Evolutionary conservation across 2,888 invertebrate genomes (phyloP), one percentile per base, ranked within the genome.

Genomic region (Rugalucina vietnamica): DNA sequence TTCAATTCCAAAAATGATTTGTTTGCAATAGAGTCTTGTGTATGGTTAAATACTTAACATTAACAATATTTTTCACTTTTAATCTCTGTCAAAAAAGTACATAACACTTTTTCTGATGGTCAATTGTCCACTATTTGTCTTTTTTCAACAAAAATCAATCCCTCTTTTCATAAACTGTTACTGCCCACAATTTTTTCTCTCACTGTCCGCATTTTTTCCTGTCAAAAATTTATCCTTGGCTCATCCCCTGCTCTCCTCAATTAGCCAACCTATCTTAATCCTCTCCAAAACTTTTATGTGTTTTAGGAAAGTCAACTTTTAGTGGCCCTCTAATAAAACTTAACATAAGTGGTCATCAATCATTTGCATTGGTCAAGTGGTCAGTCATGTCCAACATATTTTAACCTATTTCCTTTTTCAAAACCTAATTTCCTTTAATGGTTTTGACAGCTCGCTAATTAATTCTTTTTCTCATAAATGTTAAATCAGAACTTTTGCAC

Each of bases 341-440:
- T 1, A n/a, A 65, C 65, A 65, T 65, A 34, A 65, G 34, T 29
- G 21, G 1, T 34, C 65, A 65, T 65, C 65, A 65, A 65, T 65
- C 65, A 65, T 65, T n/a, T 65, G 18, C 2, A 65, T 1, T 65
- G 65, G 65, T 65, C 65, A 65, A 65, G 32, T 65, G 65, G 65
- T 65, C 65, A 65, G 18, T 34, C 65, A 65, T 65, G 65, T 32
- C 65, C 32, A 65, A 21, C 65, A 65, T 65, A 65, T 65, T 65
- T n/a, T 65, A 65, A 65, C 65, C 65, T 65, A 65, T 65, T 65
- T 65, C 65, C 65, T 65, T 65, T 65, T 65, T 65, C 65, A 65
- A 65, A 65, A 32, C 65, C 65, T 65, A 65, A 34, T 65, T 65
- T 65, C 65, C 65, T 65, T 18, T 43, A 43, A 43, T 43, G 43